phyloP scores from a whole-genome alignment of 2,888 invertebrate species.

The Heliothis peltigera region DNA sequence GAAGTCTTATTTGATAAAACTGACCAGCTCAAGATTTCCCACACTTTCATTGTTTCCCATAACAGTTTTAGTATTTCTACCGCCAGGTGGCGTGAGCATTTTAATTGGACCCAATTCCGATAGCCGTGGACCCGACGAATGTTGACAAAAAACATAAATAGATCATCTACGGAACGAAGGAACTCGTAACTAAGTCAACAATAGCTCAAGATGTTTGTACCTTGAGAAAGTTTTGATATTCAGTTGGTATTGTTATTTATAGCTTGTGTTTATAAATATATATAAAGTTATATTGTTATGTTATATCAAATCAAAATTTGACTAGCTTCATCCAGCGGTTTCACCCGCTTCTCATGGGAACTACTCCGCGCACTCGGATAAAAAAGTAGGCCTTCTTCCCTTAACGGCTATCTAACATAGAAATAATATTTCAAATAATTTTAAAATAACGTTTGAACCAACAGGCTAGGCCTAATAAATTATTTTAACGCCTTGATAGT shows the following conservation, averaged over 20 bases:
- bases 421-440: too few relatives aligned
- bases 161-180: conserved; percentile 57
- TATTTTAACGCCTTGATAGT: too few relatives aligned
- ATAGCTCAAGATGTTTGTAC: conserved; percentile 32
- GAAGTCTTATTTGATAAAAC: not conserved
- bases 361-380: too few relatives aligned
- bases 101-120: conserved; percentile 68
- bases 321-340: too few relatives aligned
- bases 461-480: too few relatives aligned
- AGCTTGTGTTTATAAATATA: too few relatives aligned
- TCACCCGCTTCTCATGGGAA: too few relatives aligned
- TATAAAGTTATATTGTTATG: too few relatives aligned
- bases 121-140: conserved; percentile 66
- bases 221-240: conserved; percentile 32
- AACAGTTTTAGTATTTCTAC: conserved; percentile 71
- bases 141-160: conserved; percentile 50
- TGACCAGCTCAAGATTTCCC: conserved; percentile 1
- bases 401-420: too few relatives aligned
- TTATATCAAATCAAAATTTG: too few relatives aligned
- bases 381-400: too few relatives aligned
- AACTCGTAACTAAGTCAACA: conserved; percentile 46
- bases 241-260: not conserved
- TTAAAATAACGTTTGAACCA: too few relatives aligned
- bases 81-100: conserved; percentile 74
- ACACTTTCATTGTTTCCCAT: conserved; percentile 59